Percentiles rank a stretch among this genome's conserved stretches.
These are phyloP conservation scores for Rhogogaster chlorosoma DNA, from an alignment of 2,888 invertebrate species.

Conservation along the genomic window DNA sequence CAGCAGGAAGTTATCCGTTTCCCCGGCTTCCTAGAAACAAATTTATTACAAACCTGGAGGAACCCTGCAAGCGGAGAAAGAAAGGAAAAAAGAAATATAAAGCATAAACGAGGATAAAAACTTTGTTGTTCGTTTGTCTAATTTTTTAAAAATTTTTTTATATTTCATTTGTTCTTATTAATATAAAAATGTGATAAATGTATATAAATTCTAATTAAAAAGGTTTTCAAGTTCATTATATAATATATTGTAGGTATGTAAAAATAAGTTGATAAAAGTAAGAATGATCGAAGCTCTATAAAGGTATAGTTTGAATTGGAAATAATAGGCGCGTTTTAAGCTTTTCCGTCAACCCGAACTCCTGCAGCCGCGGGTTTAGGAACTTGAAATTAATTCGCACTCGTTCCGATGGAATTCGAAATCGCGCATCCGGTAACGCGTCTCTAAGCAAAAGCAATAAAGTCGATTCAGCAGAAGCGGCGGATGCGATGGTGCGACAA, in stretches of 20 bases:
- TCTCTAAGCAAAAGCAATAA: conserved; percentile 59
- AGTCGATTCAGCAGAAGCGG: conserved; percentile 59
- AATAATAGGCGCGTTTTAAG: not conserved
- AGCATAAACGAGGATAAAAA: not conserved
- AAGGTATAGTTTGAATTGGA: not conserved
- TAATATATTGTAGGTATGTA: too few relatives aligned
- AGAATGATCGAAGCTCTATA: not conserved
- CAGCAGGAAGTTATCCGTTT: conserved; percentile 20
- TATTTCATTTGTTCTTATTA: not conserved
- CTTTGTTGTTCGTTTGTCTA: not conserved
- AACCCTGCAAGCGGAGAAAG: not conserved
- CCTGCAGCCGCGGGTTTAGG: not conserved
- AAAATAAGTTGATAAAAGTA: not conserved
- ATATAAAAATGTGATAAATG: not conserved
- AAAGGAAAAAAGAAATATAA: not conserved
- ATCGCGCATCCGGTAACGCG: conserved; percentile 49
- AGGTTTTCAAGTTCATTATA: not conserved
- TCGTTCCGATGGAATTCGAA: conserved; percentile 46
- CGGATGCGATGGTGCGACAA: conserved; percentile 27
- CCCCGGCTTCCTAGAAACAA: conserved; percentile 4
- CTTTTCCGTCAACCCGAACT: not conserved
- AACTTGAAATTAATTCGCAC: conserved; percentile 49
- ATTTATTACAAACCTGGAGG: conserved; percentile 1
- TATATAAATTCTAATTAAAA: not conserved
- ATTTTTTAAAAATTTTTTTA: not conserved